Percentiles rank a stretch among this genome's conserved stretches.
phyloP scores from a whole-genome alignment of 30 jellyfish, hydroid and myxozoan species.

The Mastigias papua region DNA sequence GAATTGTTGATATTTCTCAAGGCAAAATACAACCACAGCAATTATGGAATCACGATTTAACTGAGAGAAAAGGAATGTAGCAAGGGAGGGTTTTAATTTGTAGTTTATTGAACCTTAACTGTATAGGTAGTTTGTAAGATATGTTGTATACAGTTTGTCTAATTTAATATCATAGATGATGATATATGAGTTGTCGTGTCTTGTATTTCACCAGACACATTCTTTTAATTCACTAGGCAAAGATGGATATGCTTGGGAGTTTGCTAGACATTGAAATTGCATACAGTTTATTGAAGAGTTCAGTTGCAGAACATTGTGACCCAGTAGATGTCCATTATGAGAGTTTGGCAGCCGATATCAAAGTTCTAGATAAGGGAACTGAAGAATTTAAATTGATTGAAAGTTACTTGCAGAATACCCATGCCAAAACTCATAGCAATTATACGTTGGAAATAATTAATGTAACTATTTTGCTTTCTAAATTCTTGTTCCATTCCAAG shows the following conservation, averaged over 20 bases:
- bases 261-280: constrained; percentile 96
- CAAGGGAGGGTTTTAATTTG: too few species aligned
- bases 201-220: too few species aligned
- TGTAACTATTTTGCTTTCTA: constrained; percentile 30
- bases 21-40: too few species aligned
- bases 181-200: too few species aligned
- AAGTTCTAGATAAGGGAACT: constrained; percentile 65
- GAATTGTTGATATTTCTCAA: too few species aligned
- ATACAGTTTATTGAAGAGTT: constrained; percentile 79
- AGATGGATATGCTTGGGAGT: constrained; percentile 88
- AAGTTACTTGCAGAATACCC: constrained; percentile 83
- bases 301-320: constrained; percentile 56
- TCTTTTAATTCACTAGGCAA: constrained; percentile 54
- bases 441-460: constrained; percentile 80
- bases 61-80: too few species aligned
- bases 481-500: neutral
- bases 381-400: constrained; percentile 69
- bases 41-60: too few species aligned
- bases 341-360: constrained; percentile 79
- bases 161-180: too few species aligned
- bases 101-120: too few species aligned
- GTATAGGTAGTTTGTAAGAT: too few species aligned
- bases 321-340: constrained; percentile 93
- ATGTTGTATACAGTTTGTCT: too few species aligned
- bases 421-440: constrained; percentile 80